Evolutionary conservation across 2,113 vertebrate species (phyloP).

Genomic region (Emydura subglobosa): DNA sequence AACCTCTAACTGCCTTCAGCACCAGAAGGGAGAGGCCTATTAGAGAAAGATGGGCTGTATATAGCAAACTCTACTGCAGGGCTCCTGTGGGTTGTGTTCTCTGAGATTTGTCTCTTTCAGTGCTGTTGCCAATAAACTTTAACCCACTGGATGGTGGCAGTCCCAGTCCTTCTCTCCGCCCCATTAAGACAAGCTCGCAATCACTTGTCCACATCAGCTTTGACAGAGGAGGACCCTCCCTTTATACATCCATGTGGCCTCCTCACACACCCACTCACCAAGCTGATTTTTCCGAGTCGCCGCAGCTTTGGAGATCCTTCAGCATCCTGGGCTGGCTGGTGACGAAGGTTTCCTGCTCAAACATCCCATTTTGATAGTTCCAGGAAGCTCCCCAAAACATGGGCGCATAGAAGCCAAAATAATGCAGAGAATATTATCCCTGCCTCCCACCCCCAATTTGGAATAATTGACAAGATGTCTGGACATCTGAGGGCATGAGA

Average conservation of each 20-base stretch:
- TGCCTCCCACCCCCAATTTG: not conserved
- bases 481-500: not conserved
- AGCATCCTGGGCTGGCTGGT: not conserved
- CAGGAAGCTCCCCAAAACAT: not conserved
- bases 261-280: not conserved
- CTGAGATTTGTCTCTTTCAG: not conserved
- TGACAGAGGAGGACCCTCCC: not conserved
- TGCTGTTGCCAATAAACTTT: not conserved
- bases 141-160: not conserved
- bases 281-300: not conserved
- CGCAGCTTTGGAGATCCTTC: not conserved
- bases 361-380: not conserved
- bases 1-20: not conserved
- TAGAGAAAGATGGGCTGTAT: not conserved
- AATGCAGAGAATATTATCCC: not conserved
- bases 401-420: not conserved
- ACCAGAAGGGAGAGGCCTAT: not conserved
- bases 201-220: not conserved
- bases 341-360: not conserved
- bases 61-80: rapidly evolving
- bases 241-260: not conserved
- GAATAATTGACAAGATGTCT: not conserved
- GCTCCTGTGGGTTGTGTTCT: rapidly evolving
- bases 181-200: not conserved
- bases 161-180: not conserved